Base-by-base conservation (phyloP, 2,113 vertebrate genomes). In the Corydoras sp. region DNA sequence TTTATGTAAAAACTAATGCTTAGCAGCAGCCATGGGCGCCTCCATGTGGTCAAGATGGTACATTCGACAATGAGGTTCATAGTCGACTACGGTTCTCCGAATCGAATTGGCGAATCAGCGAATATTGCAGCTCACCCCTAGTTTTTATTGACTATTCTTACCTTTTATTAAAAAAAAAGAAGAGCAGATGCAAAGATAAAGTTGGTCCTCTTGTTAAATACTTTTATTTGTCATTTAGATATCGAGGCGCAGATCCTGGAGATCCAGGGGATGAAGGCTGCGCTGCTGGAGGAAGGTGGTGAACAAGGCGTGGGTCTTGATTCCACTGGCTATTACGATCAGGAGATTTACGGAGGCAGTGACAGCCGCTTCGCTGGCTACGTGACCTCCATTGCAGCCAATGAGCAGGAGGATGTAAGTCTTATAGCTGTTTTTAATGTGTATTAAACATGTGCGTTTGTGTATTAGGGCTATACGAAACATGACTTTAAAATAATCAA, bases 231-330 rank as follows among this genome's bases (percentile, higher is more conserved):
- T 18, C 54, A 2, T 54, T 14, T 62, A 99, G 97, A 99, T 85
- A 99, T 99, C 0, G 97, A 99, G 91, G 97, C 97, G 80, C 97
- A 99, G 83, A 98, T 99, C 85, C 91, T 94, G 87, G 95, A 96
- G 88, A 93, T 99, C 88, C 95, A 99, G 93, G 95, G 90, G 53
- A 98, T 93, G 89, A 98, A 98, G 81, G 93, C 94, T 58, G 88
- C 90, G 79, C 93, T 96, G 81, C 62, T 79, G 74, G 88, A 89
- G 76, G 93, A 96, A 78, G 95, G 92, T 79, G 95, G 92, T 79
- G 91, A 92, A 2, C 90, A 98, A 83, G 96, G 95, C 71, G 97
- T 99, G 62, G 95, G 96, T 71, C 93, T 99, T 54, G 95, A 94
- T 83, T 99, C 96, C 67, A 98, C 97, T 43, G 97, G 97, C 12